phyloP scores from a whole-genome alignment of 1,140 invertebrate genomes.

The Drosophila cardini region DNA sequence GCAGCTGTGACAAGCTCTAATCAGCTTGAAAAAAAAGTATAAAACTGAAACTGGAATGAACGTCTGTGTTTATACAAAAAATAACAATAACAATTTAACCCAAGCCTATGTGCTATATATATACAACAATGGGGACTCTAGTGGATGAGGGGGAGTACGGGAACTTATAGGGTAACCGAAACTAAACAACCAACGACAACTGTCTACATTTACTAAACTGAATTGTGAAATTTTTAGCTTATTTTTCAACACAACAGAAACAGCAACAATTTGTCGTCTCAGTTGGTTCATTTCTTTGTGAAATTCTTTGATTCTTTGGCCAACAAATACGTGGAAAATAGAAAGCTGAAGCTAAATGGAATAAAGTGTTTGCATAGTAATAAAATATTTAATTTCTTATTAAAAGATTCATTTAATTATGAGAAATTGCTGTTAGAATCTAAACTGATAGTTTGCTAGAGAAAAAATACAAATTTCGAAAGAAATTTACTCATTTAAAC shows the following conservation, averaged over 20 bases:
- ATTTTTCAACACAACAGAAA: constrained; percentile 50
- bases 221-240: constrained; percentile 66
- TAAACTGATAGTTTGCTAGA: no score
- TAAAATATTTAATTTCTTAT: constrained; percentile 4
- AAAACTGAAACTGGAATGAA: constrained; percentile 43
- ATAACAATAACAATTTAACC: constrained; percentile 43
- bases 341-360: constrained; percentile 10
- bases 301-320: constrained; percentile 44
- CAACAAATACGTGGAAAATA: background rate
- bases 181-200: constrained; percentile 66
- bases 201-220: constrained; percentile 50
- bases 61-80: constrained; percentile 70
- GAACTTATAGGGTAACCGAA: constrained; percentile 35
- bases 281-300: constrained; percentile 44
- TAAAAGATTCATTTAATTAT: background rate
- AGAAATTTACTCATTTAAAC: no score
- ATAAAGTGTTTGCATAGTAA: background rate
- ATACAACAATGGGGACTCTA: constrained; percentile 1
- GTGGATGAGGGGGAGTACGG: background rate
- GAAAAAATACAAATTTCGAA: no score
- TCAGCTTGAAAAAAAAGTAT: constrained; percentile 54
- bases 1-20: constrained; percentile 69
- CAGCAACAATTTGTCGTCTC: constrained; percentile 27
- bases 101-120: constrained; percentile 23
- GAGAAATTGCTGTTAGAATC: background rate